Conservation (phyloP, 1,140 invertebrate species). For the Steinernema feltiae region DNA sequence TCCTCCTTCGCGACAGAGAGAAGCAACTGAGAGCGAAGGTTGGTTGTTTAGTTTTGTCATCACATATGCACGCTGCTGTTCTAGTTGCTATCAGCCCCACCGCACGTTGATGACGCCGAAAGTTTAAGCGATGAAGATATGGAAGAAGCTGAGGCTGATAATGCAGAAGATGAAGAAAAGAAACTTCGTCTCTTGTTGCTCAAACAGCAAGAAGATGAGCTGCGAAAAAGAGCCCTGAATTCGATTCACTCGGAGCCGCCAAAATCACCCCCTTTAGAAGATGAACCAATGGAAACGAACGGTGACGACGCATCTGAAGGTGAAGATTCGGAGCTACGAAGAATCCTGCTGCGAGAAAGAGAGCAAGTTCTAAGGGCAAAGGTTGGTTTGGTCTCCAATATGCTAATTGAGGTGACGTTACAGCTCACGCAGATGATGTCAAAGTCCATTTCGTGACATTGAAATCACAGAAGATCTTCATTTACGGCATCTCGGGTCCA, state of each 20-base stretch:
- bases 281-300: neutral
- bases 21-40: neutral
- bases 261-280: neutral
- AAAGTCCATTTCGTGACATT: neutral
- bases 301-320: neutral
- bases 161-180: neutral
- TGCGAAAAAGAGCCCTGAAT: neutral
- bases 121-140: neutral
- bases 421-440: constrained; percentile 1
- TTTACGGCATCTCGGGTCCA: neutral
- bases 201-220: neutral
- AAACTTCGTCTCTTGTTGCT: no score
- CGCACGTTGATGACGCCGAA: no score
- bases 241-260: neutral
- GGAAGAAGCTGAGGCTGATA: neutral
- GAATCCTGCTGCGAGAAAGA: neutral
- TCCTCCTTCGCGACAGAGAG: neutral
- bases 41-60: no score
- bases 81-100: no score
- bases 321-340: neutral
- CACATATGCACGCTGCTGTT: no score
- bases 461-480: neutral
- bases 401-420: neutral
- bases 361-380: neutral
- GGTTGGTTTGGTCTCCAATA: neutral